Evolutionary conservation across 1,140 invertebrate species (phyloP).

Genomic region (Lepidurus couesii): DNA sequence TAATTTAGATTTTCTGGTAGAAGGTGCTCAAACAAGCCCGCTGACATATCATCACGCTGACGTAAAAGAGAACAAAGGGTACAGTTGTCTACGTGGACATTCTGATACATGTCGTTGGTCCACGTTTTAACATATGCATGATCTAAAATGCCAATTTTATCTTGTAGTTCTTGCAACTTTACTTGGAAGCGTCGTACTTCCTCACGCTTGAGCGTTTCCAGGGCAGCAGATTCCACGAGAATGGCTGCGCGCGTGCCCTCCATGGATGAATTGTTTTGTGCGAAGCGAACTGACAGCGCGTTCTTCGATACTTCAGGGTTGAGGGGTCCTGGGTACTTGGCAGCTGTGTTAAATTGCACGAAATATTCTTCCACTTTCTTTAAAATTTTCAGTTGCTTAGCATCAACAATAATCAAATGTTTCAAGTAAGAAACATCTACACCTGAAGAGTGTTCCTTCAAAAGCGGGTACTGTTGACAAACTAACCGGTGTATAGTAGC

Average conservation of each 20-base stretch:
- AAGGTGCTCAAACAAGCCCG: neutral
- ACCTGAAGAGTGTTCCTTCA: neutral
- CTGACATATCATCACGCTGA: neutral
- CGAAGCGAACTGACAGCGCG: neutral
- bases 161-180: neutral
- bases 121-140: neutral
- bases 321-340: neutral
- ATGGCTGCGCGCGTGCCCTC: neutral
- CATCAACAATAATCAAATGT: neutral
- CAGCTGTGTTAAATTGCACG: neutral
- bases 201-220: neutral
- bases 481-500: neutral
- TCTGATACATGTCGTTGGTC: neutral
- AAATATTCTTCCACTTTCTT: neutral
- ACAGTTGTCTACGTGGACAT: neutral
- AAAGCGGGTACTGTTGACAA: neutral
- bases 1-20: neutral
- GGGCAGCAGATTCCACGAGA: neutral
- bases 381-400: neutral
- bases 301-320: neutral
- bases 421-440: neutral
- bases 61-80: neutral
- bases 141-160: neutral
- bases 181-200: neutral
- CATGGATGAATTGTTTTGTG: neutral